These are phyloP conservation scores for Eutolmus rufibarbis DNA, from an alignment of 2,888 invertebrate species.

Conservation along the genomic window DNA sequence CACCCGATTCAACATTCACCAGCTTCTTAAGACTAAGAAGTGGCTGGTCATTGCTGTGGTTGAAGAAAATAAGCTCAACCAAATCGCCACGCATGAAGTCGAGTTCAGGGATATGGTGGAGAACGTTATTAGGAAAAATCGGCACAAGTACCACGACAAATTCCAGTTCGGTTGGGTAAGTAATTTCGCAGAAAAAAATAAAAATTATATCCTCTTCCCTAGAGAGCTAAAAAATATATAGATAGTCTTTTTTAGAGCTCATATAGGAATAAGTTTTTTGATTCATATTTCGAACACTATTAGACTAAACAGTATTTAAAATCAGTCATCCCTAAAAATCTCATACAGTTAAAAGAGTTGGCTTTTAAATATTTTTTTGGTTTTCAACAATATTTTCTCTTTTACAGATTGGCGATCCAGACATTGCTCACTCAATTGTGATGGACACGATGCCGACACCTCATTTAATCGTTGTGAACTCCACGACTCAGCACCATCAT, in stretches of 20 bases:
- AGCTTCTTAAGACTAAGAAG: constrained; percentile 83
- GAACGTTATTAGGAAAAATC: constrained; percentile 75
- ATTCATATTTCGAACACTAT: no score
- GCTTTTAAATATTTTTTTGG: neutral
- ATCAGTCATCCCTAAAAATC: no score
- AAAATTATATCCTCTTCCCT: no score
- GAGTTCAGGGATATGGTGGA: constrained; percentile 87
- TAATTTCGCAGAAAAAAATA: neutral
- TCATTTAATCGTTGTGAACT: constrained; percentile 88
- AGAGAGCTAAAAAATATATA: no score
- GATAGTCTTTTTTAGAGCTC: no score
- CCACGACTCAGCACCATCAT: constrained; percentile 91
- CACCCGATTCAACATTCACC: constrained; percentile 82
- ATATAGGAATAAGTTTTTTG: no score
- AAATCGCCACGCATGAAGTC: constrained; percentile 79
- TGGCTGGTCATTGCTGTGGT: constrained; percentile 87
- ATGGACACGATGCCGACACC: constrained; percentile 86
- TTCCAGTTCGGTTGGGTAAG: constrained; percentile 92
- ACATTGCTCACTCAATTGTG: constrained; percentile 91
- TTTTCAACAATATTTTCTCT: neutral
- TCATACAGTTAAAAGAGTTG: neutral
- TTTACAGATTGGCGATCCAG: constrained; percentile 76
- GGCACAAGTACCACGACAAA: constrained; percentile 78
- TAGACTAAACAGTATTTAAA: no score
- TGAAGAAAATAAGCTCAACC: constrained; percentile 84